Evolutionary conservation across 2,888 invertebrate genomes (phyloP).

Genomic region (Lysandra bellargus): DNA sequence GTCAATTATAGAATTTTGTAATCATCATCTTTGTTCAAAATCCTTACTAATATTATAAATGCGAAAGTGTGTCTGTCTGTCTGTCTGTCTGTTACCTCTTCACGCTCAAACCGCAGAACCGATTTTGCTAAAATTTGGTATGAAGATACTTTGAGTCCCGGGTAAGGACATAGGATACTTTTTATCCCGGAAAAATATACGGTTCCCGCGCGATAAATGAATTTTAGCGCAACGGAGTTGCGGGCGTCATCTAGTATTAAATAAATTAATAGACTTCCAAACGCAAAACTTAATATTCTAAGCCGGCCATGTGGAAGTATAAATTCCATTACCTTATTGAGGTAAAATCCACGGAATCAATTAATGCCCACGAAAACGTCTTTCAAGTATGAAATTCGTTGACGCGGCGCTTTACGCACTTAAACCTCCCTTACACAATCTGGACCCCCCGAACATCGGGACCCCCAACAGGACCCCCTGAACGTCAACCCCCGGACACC

Average conservation of each 20-base stretch:
- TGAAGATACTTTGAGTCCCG: too few species aligned
- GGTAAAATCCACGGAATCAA: conserved; percentile 3
- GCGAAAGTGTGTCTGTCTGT: too few species aligned
- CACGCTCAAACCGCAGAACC: too few species aligned
- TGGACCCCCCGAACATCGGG: neutral
- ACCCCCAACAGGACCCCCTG: neutral
- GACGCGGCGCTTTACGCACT: conserved; percentile 7
- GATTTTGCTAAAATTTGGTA: too few species aligned
- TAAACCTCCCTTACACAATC: neutral
- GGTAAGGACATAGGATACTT: too few species aligned
- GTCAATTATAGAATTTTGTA: neutral
- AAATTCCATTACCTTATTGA: conserved; percentile 1
- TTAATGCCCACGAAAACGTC: neutral
- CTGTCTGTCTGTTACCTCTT: too few species aligned
- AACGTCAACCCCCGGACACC: neutral
- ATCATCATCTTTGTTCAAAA: neutral
- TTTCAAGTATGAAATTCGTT: conserved; percentile 1
- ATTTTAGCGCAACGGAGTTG: too few species aligned
- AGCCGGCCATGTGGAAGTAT: neutral
- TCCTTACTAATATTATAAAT: too few species aligned
- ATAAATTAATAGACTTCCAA: neutral
- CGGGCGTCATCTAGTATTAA: neutral
- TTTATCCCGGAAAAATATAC: too few species aligned
- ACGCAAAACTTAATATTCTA: neutral
- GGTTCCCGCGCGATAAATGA: too few species aligned